Evolutionary conservation across 2,113 vertebrate species (phyloP).

Genomic region (Nycticebus coucang): DNA sequence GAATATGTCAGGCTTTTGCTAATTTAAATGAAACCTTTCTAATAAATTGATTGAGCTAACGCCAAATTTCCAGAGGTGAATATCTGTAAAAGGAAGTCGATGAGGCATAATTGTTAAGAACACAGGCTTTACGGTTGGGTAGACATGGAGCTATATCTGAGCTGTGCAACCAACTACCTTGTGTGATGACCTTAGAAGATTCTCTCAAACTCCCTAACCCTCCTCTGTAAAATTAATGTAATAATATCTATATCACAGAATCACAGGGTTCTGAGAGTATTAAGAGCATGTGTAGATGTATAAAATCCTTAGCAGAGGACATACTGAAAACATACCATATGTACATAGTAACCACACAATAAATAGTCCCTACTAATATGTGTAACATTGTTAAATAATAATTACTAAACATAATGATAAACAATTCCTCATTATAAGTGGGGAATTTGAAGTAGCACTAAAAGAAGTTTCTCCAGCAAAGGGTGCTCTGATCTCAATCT

Average conservation of each 20-base stretch:
- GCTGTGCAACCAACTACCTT: no score
- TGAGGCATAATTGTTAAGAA: background rate
- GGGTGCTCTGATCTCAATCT: background rate
- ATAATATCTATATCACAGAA: background rate
- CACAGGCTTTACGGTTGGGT: background rate
- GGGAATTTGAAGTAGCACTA: background rate
- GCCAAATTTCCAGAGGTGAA: background rate
- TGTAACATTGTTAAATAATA: background rate
- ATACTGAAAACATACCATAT: background rate
- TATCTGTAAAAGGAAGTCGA: background rate
- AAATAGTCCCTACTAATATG: background rate
- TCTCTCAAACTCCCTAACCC: background rate
- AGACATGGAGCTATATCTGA: background rate
- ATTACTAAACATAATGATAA: background rate
- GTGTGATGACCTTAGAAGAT: background rate
- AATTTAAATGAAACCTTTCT: slow-evolving; percentile 22
- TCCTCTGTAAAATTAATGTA: background rate
- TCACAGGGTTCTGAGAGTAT: background rate
- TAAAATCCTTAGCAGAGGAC: background rate
- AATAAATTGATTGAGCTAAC: background rate
- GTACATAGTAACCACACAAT: background rate
- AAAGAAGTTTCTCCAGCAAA: background rate
- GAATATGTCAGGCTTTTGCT: background rate
- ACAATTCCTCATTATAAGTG: background rate
- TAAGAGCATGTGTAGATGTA: background rate